A percentile compares a stretch with the other conserved stretches of the same genome.
These are phyloP conservation scores for Tokudaia tokunoshimensis DNA, from an alignment of 2,797 vertebrate genomes.

Conservation along the genomic window DNA sequence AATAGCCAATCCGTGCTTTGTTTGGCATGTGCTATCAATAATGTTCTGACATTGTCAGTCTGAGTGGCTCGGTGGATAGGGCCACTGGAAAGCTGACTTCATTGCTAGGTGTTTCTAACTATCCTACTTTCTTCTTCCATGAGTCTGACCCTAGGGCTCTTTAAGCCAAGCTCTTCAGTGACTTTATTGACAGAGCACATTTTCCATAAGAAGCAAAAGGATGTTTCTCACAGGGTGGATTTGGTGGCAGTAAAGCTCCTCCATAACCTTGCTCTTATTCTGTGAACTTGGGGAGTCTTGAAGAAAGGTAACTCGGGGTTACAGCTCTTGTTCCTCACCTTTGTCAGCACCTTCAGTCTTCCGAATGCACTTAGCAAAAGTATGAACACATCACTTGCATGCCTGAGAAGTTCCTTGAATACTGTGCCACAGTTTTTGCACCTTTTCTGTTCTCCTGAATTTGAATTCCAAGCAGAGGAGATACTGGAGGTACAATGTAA, in stretches of 20 bases:
- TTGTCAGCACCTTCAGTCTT: conserved; percentile 81
- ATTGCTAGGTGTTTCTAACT: conserved; percentile 29
- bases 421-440: conserved; percentile 48
- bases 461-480: conserved; percentile 38
- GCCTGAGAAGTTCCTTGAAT: conserved; percentile 69
- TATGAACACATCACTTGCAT: conserved; percentile 46
- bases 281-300: conserved; percentile 75
- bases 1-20: background rate
- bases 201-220: conserved; percentile 77
- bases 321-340: conserved; percentile 71
- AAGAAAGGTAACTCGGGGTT: conserved; percentile 80
- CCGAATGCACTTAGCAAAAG: conserved; percentile 69
- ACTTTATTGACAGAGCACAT: conserved; percentile 72
- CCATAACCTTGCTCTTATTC: conserved; percentile 77
- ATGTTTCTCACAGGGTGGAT: conserved; percentile 74
- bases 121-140: conserved; percentile 52
- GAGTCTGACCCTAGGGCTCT: conserved; percentile 65
- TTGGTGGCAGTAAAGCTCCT: conserved; percentile 71
- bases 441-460: conserved; percentile 63
- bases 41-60: background rate
- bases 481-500: background rate
- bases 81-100: background rate
- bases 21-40: background rate
- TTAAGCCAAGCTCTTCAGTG: conserved; percentile 59
- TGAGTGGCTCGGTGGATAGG: background rate